Percentiles rank a stretch among this genome's conserved stretches.
phyloP scores from a whole-genome alignment of 2,113 vertebrate genomes.

The Diadophis punctatus region DNA sequence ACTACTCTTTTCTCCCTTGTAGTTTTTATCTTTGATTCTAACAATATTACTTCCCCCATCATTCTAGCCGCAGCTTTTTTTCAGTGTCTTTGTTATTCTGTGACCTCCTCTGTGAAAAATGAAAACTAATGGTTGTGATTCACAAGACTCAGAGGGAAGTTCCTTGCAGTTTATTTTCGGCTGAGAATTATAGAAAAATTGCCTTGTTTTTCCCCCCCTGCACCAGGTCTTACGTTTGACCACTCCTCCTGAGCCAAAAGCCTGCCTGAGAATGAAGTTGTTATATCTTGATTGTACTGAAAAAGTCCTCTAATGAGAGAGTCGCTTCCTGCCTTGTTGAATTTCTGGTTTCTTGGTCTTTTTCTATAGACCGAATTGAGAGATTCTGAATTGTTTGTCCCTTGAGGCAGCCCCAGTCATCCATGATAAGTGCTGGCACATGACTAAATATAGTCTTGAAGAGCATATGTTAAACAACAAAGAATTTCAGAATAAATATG shows the following conservation, averaged over 20 bases:
- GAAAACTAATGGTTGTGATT: slow-evolving; percentile 1
- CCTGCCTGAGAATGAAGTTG: neutral
- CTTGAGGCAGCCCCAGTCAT: neutral
- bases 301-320: neutral
- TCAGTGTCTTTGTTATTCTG: neutral
- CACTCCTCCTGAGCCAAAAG: neutral
- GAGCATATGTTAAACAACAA: neutral
- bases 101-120: slow-evolving; percentile 18
- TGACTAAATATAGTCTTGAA: neutral
- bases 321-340: neutral
- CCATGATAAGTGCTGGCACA: neutral
- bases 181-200: neutral
- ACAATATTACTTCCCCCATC: slow-evolving; percentile 22
- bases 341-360: neutral
- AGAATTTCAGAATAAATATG: neutral
- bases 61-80: slow-evolving; percentile 1
- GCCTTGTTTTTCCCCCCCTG: neutral
- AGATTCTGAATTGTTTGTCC: neutral
- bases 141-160: neutral
- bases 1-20: neutral
- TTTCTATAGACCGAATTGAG: neutral
- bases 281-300: neutral
- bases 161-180: neutral
- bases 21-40: slow-evolving; percentile 18
- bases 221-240: neutral